These are phyloP conservation scores for Leguminivora glycinivorella DNA, from an alignment of 1,140 invertebrate species.

Conservation along the genomic window DNA sequence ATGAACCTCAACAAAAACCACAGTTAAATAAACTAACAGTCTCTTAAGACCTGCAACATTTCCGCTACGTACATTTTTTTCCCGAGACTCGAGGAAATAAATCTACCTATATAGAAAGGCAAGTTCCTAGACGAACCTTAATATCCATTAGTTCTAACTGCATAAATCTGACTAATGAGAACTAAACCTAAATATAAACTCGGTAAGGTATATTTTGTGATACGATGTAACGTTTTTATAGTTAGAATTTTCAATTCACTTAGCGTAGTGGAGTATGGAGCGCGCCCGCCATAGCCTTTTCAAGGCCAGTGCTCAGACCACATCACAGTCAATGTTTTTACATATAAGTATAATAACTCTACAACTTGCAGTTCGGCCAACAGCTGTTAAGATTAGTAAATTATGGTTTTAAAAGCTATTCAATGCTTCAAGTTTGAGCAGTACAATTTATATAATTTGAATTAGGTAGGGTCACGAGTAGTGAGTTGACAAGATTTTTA, in stretches of 20 bases:
- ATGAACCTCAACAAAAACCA: background rate
- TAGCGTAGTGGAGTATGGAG: constrained; percentile 4
- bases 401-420: no score
- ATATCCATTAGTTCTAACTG: constrained; percentile 1
- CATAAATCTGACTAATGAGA: background rate
- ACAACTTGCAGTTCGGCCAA: no score
- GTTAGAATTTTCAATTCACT: constrained; percentile 10
- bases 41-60: constrained; percentile 11
- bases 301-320: constrained; percentile 21
- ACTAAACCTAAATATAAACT: background rate
- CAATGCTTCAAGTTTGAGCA: no score
- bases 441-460: no score
- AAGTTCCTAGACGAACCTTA: background rate
- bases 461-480: no score
- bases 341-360: background rate
- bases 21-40: constrained; percentile 6
- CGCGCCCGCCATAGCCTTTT: constrained; percentile 11
- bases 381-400: no score
- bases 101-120: constrained; percentile 1
- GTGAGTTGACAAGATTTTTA: no score
- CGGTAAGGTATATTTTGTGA: background rate
- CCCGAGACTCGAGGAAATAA: background rate
- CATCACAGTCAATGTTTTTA: constrained; percentile 10
- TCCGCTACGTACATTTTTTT: background rate
- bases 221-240: background rate